These are phyloP conservation scores for Drosophila anomelani DNA, from an alignment of 2,888 invertebrate species.

Conservation along the genomic window DNA sequence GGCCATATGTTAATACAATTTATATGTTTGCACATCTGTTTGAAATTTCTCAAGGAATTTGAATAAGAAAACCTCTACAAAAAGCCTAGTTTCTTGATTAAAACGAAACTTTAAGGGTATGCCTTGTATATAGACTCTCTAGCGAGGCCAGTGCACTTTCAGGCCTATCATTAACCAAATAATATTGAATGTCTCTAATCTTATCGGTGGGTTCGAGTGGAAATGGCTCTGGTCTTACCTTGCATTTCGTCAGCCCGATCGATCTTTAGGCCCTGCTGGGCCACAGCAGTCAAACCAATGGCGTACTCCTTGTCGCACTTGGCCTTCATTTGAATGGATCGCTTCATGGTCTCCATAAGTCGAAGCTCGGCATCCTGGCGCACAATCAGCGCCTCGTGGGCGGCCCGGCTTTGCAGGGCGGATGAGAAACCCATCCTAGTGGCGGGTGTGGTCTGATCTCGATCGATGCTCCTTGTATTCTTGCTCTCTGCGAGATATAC, in stretches of 20 bases:
- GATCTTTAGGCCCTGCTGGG: slow-evolving; percentile 93
- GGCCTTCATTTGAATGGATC: slow-evolving; percentile 93
- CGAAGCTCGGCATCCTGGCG: slow-evolving; percentile 97
- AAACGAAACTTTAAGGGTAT: background rate
- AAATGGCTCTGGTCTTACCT: slow-evolving; percentile 76
- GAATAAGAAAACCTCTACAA: background rate
- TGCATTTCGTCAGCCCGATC: slow-evolving; percentile 86
- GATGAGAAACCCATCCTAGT: slow-evolving; percentile 92
- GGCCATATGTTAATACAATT: slow-evolving; percentile 3
- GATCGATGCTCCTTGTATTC: slow-evolving; percentile 22
- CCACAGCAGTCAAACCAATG: slow-evolving; percentile 91
- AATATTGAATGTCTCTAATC: background rate
- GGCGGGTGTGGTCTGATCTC: slow-evolving; percentile 7
- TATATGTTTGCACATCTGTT: slow-evolving; percentile 7
- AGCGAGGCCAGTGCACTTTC: background rate
- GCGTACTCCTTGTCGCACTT: slow-evolving; percentile 97
- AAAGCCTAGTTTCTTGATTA: background rate
- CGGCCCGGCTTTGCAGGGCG: slow-evolving; percentile 93
- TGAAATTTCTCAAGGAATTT: background rate
- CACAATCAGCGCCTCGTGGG: slow-evolving; percentile 95
- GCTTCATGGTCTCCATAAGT: slow-evolving; percentile 95
- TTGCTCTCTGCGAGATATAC: slow-evolving; percentile 28
- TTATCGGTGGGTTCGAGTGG: slow-evolving; percentile 13
- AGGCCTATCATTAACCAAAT: slow-evolving; percentile 17
- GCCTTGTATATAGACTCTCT: background rate